A percentile compares a stretch with the other conserved stretches of the same genome.
Conservation (phyloP, 2,888 invertebrate genomes). For the Caenorhabditis doughertyi region DNA sequence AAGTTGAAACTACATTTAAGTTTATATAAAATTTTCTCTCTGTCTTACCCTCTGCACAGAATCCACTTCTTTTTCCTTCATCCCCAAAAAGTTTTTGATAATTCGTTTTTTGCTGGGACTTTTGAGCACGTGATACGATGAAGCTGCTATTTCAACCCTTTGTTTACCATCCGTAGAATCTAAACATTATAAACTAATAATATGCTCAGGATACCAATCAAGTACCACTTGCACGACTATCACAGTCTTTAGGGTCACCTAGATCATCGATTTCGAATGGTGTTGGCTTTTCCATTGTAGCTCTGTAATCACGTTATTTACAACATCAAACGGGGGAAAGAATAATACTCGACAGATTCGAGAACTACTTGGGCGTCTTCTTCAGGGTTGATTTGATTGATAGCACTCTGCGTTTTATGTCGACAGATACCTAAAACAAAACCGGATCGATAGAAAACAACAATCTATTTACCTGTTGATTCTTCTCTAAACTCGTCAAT, state of each 20-base stretch:
- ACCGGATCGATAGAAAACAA: not conserved
- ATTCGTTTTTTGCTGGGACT: conserved; percentile 41
- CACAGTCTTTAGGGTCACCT: conserved; percentile 76
- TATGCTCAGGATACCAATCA: too few relatives aligned
- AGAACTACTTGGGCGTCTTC: conserved; percentile 91
- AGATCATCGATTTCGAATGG: conserved; percentile 97
- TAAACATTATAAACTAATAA: too few relatives aligned
- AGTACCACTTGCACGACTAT: conserved; percentile 26
- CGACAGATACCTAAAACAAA: conserved; percentile 86
- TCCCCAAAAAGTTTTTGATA: conserved; percentile 41
- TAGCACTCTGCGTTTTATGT: conserved; percentile 94
- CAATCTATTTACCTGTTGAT: conserved; percentile 34
- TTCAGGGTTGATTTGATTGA: conserved; percentile 93
- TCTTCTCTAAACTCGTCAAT: conserved; percentile 44
- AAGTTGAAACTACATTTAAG: not conserved
- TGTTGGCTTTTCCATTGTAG: conserved; percentile 94
- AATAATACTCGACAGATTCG: conserved; percentile 88
- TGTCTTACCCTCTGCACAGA: not conserved
- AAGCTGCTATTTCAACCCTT: conserved; percentile 12
- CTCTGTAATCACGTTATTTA: conserved; percentile 85
- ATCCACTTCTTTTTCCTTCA: conserved; percentile 34
- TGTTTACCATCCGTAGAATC: conserved; percentile 41
- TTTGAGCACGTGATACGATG: conserved; percentile 27
- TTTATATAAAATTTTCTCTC: not conserved
- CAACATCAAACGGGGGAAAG: not conserved